phyloP scores from a whole-genome alignment of 1,140 invertebrate genomes.

The Bombus sibiricus region DNA sequence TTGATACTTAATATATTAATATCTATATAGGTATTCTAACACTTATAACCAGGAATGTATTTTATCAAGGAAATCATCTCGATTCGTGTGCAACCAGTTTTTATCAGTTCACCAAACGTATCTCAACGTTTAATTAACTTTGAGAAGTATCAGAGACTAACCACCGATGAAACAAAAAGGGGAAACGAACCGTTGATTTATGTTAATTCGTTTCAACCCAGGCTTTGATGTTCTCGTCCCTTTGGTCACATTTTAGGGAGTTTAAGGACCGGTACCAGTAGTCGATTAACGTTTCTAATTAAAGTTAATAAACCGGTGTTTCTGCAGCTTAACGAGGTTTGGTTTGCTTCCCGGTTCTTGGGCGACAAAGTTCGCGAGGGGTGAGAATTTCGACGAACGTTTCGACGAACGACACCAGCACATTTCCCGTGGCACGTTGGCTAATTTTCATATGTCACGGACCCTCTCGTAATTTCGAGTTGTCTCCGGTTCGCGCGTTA shows the following conservation, averaged over 20 bases:
- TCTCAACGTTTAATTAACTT: conserved; percentile 45
- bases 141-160: not conserved
- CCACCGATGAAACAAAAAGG: conserved; percentile 7
- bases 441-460: conserved; percentile 24
- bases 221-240: not conserved
- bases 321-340: too few relatives aligned
- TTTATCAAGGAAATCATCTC: not conserved
- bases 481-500: not conserved
- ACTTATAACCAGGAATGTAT: too few relatives aligned
- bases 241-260: not conserved
- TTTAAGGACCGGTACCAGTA: not conserved
- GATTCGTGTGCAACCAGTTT: not conserved
- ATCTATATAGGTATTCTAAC: too few relatives aligned
- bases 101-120: conserved; percentile 10
- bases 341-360: too few relatives aligned
- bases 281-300: conserved; percentile 1
- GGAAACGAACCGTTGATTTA: conserved; percentile 28
- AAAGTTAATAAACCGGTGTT: not conserved
- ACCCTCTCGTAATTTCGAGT: conserved; percentile 14
- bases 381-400: not conserved
- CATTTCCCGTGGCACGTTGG: not conserved
- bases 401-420: not conserved
- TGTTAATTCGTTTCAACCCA: conserved; percentile 24
- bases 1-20: too few relatives aligned
- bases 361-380: too few relatives aligned